Percentiles rank a stretch among this genome's conserved stretches.
These are phyloP conservation scores for Latrodectus hesperus DNA, from an alignment of 2,888 invertebrate species.

Conservation along the genomic window DNA sequence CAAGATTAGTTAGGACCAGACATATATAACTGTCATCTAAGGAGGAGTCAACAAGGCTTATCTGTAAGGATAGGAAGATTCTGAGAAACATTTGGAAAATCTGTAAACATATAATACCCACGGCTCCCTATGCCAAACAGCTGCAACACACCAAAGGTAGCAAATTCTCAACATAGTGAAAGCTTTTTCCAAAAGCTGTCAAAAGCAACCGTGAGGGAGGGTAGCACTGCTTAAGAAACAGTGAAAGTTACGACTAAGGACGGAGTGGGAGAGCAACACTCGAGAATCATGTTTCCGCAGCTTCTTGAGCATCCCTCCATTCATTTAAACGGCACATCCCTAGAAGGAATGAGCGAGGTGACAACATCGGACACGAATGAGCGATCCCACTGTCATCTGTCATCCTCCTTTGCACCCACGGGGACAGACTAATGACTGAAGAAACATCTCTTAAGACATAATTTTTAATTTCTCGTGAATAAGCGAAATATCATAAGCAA, in stretches of 20 bases:
- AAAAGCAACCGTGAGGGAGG: neutral
- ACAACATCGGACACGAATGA: conserved; percentile 61
- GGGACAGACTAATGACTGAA: conserved; percentile 53
- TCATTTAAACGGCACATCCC: conserved; percentile 22
- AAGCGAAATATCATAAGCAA: neutral
- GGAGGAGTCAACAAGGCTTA: too few relatives aligned
- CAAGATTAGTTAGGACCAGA: too few relatives aligned
- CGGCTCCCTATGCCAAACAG: neutral
- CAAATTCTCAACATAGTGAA: neutral
- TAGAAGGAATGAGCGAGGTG: conserved; percentile 31
- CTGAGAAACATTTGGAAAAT: too few relatives aligned
- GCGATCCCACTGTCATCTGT: conserved; percentile 49
- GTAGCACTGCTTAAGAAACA: neutral
- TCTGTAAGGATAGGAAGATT: too few relatives aligned
- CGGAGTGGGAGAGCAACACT: conserved; percentile 3
- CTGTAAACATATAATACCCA: too few relatives aligned
- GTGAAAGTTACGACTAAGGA: neutral
- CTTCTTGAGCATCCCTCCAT: conserved; percentile 35
- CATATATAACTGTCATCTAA: too few relatives aligned
- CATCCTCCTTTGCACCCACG: conserved; percentile 42
- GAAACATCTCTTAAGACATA: neutral
- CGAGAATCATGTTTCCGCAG: conserved; percentile 31
- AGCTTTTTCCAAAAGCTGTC: neutral
- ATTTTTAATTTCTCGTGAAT: neutral
- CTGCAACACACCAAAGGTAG: conserved; percentile 34